Percentiles rank a stretch among this genome's conserved stretches.
These are phyloP conservation scores for Ametastegia equiseti DNA, from an alignment of 2,888 invertebrate genomes.

Conservation along the genomic window DNA sequence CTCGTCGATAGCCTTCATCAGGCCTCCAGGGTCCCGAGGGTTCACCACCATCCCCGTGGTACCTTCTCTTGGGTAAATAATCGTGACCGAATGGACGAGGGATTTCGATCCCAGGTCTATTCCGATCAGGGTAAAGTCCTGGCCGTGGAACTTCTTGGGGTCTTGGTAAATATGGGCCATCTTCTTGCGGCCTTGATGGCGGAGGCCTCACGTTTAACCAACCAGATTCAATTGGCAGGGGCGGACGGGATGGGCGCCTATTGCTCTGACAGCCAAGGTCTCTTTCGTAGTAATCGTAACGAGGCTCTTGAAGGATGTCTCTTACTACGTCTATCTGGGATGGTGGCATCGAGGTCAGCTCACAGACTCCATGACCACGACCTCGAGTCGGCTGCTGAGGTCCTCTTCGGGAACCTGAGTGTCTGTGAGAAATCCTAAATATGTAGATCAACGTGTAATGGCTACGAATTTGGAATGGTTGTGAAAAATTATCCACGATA, in stretches of 20 bases:
- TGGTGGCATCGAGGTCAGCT: slow-evolving; percentile 85
- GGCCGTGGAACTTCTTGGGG: background rate
- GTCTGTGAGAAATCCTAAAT: background rate
- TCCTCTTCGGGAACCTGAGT: background rate
- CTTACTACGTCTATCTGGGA: slow-evolving; percentile 82
- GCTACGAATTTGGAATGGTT: too few relatives aligned
- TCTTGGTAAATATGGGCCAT: background rate
- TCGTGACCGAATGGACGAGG: slow-evolving; percentile 47
- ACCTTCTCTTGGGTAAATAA: background rate
- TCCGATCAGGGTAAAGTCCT: slow-evolving; percentile 39
- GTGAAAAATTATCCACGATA: too few relatives aligned
- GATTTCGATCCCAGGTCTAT: slow-evolving; percentile 49
- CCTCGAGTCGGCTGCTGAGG: slow-evolving; percentile 5
- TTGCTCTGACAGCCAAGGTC: slow-evolving; percentile 81
- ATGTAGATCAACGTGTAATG: too few relatives aligned
- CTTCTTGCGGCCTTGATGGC: background rate
- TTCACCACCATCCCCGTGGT: background rate
- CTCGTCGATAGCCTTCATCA: background rate
- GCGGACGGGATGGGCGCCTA: slow-evolving; percentile 25
- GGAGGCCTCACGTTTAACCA: slow-evolving; percentile 9
- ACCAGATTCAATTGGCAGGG: background rate
- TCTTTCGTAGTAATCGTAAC: slow-evolving; percentile 89
- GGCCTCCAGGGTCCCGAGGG: slow-evolving; percentile 9
- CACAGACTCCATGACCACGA: slow-evolving; percentile 80
- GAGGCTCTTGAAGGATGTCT: slow-evolving; percentile 83